These are phyloP conservation scores for Stegostoma tigrinum DNA, from an alignment of 2,113 vertebrate species.

Conservation along the genomic window DNA sequence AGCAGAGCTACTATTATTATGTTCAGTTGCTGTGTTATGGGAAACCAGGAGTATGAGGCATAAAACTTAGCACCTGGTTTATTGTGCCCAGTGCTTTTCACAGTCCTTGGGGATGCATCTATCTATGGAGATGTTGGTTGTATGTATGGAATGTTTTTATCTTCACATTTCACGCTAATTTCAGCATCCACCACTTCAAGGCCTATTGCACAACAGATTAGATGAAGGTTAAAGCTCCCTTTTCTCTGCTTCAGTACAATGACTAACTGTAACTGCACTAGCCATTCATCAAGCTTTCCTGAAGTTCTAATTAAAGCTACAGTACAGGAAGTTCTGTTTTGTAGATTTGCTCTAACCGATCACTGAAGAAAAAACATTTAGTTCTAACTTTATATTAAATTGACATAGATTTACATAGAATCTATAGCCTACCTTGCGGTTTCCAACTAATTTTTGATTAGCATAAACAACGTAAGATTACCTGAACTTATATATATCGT, in stretches of 20 bases:
- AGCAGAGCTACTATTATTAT: background rate
- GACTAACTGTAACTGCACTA: background rate
- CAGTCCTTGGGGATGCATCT: background rate
- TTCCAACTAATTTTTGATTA: background rate
- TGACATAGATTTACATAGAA: background rate
- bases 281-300: background rate
- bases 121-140: background rate
- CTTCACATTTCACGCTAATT: background rate
- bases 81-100: background rate
- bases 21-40: background rate
- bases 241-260: background rate
- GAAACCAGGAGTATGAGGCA: background rate
- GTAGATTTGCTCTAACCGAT: background rate
- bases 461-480: background rate
- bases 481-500: background rate
- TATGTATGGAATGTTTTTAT: background rate
- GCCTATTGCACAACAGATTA: background rate
- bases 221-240: background rate
- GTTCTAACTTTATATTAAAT: background rate
- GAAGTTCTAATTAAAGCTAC: background rate
- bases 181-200: background rate
- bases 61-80: background rate
- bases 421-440: background rate
- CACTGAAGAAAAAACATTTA: background rate
- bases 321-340: background rate